These are phyloP conservation scores for Toxostoma redivivum DNA, from an alignment of 2,113 vertebrate species.

Conservation along the genomic window DNA sequence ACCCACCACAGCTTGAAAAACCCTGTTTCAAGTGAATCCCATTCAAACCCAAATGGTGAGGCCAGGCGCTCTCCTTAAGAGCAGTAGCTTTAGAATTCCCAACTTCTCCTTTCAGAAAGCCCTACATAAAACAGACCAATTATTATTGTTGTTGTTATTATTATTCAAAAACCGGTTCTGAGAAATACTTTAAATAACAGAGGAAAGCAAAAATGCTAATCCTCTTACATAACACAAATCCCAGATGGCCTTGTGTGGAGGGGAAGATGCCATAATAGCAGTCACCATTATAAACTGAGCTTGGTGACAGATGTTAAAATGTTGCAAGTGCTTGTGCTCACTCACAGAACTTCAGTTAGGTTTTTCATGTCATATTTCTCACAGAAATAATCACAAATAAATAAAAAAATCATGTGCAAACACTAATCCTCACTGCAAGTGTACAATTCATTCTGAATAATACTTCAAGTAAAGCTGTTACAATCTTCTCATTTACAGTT, in stretches of 20 bases:
- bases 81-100: constrained; percentile 33
- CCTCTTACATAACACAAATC: constrained; percentile 66
- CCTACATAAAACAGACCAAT: constrained; percentile 55
- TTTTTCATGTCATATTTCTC: constrained; percentile 9
- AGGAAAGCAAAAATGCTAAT: constrained; percentile 69
- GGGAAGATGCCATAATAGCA: constrained; percentile 56
- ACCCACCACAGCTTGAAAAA: constrained; percentile 41
- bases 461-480: constrained; percentile 1
- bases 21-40: constrained; percentile 37
- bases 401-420: neutral
- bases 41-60: constrained; percentile 37
- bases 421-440: neutral
- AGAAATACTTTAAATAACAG: constrained; percentile 72
- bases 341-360: constrained; percentile 27
- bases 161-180: constrained; percentile 65
- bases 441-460: constrained; percentile 24
- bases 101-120: constrained; percentile 46
- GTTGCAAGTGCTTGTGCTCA: constrained; percentile 12
- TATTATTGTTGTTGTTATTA: constrained; percentile 62
- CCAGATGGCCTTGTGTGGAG: constrained; percentile 69
- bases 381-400: neutral
- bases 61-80: constrained; percentile 61
- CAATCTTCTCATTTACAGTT: neutral
- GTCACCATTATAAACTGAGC: constrained; percentile 55
- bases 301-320: constrained; percentile 59